phyloP scores from a whole-genome alignment of 2,888 invertebrate species.

The Apocheima hispidaria region DNA sequence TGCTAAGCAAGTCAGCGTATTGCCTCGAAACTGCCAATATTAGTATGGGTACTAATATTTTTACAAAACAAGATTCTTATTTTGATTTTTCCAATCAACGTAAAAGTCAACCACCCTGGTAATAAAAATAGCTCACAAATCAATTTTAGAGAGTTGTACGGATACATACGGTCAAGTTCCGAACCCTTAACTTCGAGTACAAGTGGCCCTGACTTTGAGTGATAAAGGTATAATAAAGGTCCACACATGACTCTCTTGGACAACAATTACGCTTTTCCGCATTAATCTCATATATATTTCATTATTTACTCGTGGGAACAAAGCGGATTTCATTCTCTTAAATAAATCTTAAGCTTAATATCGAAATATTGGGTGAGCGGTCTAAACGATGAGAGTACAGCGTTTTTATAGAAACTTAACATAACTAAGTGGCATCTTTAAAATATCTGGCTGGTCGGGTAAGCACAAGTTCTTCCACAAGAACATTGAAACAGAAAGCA shows the following conservation, averaged over 20 bases:
- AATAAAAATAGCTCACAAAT: constrained; percentile 8
- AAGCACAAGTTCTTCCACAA: no score
- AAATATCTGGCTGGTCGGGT: no score
- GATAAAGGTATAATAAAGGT: constrained; percentile 26
- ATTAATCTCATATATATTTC: constrained; percentile 68
- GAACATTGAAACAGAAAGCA: no score
- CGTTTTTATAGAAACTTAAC: background rate
- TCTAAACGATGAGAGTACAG: background rate
- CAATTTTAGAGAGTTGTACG: constrained; percentile 8
- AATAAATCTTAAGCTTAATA: constrained; percentile 72
- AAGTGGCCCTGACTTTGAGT: constrained; percentile 22
- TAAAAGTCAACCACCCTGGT: background rate
- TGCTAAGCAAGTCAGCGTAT: background rate
- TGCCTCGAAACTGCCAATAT: background rate
- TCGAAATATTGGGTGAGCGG: constrained; percentile 51
- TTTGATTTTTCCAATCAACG: background rate
- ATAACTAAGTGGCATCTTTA: no score
- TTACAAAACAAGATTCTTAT: background rate
- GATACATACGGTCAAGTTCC: constrained; percentile 1
- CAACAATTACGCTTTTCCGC: constrained; percentile 51
- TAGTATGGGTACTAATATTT: background rate
- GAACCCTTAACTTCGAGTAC: constrained; percentile 6
- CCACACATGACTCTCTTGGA: constrained; percentile 21
- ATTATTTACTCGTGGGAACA: constrained; percentile 66
- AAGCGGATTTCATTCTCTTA: constrained; percentile 70